Base-by-base conservation (phyloP, 2,888 invertebrate genomes). In the Odontocerum albicorne region DNA sequence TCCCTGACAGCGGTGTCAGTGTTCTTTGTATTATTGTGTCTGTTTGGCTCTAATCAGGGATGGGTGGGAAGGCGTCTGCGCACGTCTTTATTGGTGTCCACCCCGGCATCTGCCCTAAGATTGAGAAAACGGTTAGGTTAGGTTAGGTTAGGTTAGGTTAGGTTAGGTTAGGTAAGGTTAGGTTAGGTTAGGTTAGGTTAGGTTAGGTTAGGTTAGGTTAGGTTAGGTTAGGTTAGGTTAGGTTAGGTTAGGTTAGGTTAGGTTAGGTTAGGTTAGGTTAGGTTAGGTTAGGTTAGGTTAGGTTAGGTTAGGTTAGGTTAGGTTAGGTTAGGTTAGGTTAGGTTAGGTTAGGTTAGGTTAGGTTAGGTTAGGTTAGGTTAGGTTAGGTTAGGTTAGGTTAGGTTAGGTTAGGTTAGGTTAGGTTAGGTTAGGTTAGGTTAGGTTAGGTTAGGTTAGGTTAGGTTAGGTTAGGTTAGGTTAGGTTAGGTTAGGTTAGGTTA, bases 401-500 rank as follows among this genome's bases (percentile, higher is more conserved):
- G 27, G 27, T 27, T 27, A 27, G 27, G 27, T 27, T 27, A 27
- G 27, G 27, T 27, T 27, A 27, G 27, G 27, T 27, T 27, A 27
- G 27, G 27, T 27, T 27, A 27, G 27, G 27, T 27, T 27, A 27
- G 27, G 27, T 27, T 27, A 27, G 27, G 27, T 27, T 27, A 27
- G 27, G 27, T 27, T 27, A 27, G 27, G 27, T 27, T 27, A 27
- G 27, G 27, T 27, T 27, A 27, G 27, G 27, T 27, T 27, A 27
- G 27, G 27, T 27, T 27, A 27, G 27, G 27, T 27, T 35, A 35
- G n/a, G n/a, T 35, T 35, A 7, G 35, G 13, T 12, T 35, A 12
- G 35, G 35, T 35, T 35, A 35, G 35, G 35, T 35, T 35, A 35
- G 35, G 35, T 35, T 35, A 35, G 35, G 35, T 35, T 35, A 35